Evolutionary conservation across 2,113 vertebrate genomes (phyloP).

Genomic region (Todiramphus chloris): DNA sequence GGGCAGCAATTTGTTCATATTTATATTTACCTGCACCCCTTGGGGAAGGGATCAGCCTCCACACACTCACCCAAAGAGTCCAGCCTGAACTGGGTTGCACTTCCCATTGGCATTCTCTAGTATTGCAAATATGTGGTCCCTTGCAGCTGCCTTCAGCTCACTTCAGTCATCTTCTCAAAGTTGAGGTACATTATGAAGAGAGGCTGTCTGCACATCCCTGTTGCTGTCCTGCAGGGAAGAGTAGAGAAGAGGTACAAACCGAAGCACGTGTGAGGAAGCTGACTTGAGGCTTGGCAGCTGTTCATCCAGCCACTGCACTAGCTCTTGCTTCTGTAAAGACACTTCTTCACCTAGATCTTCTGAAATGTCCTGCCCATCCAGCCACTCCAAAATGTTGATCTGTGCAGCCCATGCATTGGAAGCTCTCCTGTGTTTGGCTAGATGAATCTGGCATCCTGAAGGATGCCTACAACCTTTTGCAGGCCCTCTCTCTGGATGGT

Average conservation of each 20-base stretch:
- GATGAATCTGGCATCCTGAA: constrained; percentile 86
- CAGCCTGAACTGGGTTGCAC: neutral
- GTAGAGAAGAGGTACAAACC: too few relatives aligned
- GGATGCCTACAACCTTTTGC: constrained; percentile 81
- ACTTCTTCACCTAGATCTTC: constrained; percentile 87
- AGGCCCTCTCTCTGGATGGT: constrained; percentile 89
- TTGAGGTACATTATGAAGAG: too few relatives aligned
- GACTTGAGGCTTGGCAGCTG: constrained; percentile 74
- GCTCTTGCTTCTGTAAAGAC: constrained; percentile 85
- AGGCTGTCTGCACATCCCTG: too few relatives aligned
- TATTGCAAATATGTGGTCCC: too few relatives aligned
- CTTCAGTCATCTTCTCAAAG: too few relatives aligned
- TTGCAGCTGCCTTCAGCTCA: too few relatives aligned
- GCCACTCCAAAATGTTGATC: constrained; percentile 88
- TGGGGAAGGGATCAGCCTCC: neutral
- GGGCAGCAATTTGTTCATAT: neutral
- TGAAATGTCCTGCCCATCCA: constrained; percentile 86
- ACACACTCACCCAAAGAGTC: neutral
- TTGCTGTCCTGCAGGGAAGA: too few relatives aligned
- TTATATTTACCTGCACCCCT: neutral
- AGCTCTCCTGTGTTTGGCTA: constrained; percentile 81
- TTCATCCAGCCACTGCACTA: constrained; percentile 86
- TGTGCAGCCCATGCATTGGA: constrained; percentile 89
- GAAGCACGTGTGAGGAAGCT: too few relatives aligned
- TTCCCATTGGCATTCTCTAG: neutral